These are phyloP conservation scores for Cherax quadricarinatus DNA, from an alignment of 1,140 invertebrate genomes.

Conservation along the genomic window DNA sequence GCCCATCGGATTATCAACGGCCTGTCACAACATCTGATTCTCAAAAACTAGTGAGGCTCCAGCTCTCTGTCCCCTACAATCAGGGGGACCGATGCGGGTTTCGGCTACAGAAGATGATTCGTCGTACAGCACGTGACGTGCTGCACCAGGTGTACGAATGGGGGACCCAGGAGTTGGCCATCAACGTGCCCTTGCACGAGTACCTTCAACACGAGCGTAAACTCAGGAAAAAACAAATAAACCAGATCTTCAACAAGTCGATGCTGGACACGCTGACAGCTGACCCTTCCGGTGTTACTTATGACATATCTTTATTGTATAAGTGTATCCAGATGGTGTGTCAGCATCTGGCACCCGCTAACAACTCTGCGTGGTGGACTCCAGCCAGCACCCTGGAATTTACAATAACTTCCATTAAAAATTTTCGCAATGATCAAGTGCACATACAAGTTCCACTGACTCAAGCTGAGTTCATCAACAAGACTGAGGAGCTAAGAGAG, in stretches of 20 bases:
- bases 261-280: not conserved
- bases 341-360: not conserved
- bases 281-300: not conserved
- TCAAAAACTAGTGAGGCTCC: not conserved
- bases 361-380: not conserved
- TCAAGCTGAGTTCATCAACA: not conserved
- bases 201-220: not conserved
- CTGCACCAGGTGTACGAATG: not conserved
- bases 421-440: slow-evolving; percentile 2
- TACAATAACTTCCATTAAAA: not conserved
- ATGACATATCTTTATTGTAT: slow-evolving; percentile 22
- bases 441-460: not conserved
- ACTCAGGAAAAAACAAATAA: not conserved
- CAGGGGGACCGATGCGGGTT: not conserved
- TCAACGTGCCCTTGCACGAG: not conserved
- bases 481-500: slow-evolving; percentile 4
- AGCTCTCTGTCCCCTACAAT: not conserved
- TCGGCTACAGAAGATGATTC: not conserved
- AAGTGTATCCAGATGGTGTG: not conserved
- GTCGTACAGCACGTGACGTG: not conserved
- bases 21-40: not conserved
- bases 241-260: not conserved
- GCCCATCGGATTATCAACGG: too few relatives aligned
- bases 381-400: not conserved
- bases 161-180: not conserved